Conservation (phyloP, 2,797 vertebrate genomes). For the Leptodactylus fallax region DNA sequence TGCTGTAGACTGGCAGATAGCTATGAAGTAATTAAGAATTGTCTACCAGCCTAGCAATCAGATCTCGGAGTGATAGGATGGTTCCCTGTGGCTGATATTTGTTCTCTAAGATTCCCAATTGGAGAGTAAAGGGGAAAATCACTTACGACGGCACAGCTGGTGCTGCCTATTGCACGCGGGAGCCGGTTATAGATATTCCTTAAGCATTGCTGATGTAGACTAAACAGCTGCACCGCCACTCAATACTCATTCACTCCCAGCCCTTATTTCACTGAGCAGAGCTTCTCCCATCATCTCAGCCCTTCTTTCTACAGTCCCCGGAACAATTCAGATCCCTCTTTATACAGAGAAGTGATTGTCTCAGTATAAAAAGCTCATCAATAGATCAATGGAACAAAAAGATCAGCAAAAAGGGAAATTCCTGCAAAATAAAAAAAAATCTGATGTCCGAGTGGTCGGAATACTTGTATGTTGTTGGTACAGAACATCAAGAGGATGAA, state of each 20-base stretch:
- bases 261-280: neutral
- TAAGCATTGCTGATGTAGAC: constrained; percentile 51
- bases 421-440: neutral
- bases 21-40: constrained; percentile 57
- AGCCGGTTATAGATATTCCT: constrained; percentile 42
- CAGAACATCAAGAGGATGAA: too few species aligned
- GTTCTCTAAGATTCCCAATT: constrained; percentile 55
- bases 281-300: constrained; percentile 30
- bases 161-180: constrained; percentile 37
- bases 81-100: constrained; percentile 53
- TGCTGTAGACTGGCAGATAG: constrained; percentile 29
- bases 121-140: constrained; percentile 58
- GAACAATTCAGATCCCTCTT: neutral
- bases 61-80: constrained; percentile 47
- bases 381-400: neutral
- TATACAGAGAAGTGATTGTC: neutral
- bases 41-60: constrained; percentile 54
- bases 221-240: constrained; percentile 52
- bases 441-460: too few species aligned
- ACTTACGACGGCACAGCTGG: constrained; percentile 53
- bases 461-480: neutral
- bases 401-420: neutral
- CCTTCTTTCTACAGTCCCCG: constrained; percentile 30
- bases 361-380: constrained; percentile 35
- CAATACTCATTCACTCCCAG: constrained; percentile 23